These are phyloP conservation scores for Colletes latitarsis DNA, from an alignment of 1,140 invertebrate genomes.

Conservation along the genomic window DNA sequence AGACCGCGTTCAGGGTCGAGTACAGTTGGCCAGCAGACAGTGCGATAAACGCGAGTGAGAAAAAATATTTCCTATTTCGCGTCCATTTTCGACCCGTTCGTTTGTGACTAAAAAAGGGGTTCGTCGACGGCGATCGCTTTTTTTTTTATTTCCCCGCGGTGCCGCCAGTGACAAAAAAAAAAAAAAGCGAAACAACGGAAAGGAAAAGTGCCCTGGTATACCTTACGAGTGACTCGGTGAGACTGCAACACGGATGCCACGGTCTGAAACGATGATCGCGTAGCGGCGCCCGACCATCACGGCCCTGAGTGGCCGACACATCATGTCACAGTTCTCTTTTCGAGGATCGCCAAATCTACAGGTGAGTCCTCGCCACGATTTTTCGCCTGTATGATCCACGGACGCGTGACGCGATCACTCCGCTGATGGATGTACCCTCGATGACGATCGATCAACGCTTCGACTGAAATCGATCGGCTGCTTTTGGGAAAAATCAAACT, in stretches of 20 bases:
- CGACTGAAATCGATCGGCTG: slow-evolving; percentile 2
- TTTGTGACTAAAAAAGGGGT: too few species aligned
- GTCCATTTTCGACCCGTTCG: background rate
- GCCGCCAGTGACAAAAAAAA: background rate
- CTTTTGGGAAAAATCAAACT: too few species aligned
- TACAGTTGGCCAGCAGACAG: slow-evolving; percentile 19
- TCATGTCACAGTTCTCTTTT: slow-evolving; percentile 86
- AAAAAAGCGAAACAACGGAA: background rate
- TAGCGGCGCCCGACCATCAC: slow-evolving; percentile 77
- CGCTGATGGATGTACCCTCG: slow-evolving; percentile 22
- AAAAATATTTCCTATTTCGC: background rate
- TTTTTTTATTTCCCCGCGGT: background rate
- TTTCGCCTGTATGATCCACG: background rate
- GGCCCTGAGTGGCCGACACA: slow-evolving; percentile 83
- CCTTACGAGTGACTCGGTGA: slow-evolving; percentile 45
- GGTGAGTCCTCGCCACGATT: slow-evolving; percentile 75
- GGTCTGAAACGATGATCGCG: slow-evolving; percentile 76
- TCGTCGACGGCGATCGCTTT: background rate
- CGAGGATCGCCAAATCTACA: slow-evolving; percentile 85
- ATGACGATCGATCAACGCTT: slow-evolving; percentile 26
- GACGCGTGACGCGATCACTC: background rate
- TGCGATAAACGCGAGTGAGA: slow-evolving; percentile 37
- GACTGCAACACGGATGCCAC: slow-evolving; percentile 50
- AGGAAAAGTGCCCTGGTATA: slow-evolving; percentile 27
- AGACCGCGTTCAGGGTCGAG: slow-evolving; percentile 35